A percentile compares a stretch with the other conserved stretches of the same genome.
Conservation (phyloP, 2,113 vertebrate genomes). For the Heterotilapia buettikoferi region DNA sequence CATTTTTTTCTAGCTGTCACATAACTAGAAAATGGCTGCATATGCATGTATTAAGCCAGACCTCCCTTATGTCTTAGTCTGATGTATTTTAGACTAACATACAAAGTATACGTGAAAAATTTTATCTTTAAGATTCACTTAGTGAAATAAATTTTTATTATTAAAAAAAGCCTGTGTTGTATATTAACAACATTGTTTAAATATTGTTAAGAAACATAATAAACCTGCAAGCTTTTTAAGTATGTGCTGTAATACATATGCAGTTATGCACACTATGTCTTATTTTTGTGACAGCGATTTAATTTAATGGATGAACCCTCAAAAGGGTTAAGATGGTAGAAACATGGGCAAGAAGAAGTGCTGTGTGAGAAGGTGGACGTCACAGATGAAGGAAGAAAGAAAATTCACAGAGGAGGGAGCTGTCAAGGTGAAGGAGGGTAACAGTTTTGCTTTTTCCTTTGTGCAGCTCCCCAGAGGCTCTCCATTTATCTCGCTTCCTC, state of each 20-base stretch:
- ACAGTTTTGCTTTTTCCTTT: not conserved
- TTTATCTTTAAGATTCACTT: not conserved
- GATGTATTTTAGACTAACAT: not conserved
- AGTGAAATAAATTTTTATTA: not conserved
- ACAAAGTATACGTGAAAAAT: not conserved
- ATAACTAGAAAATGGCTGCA: not conserved
- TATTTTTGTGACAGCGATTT: not conserved
- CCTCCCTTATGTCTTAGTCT: not conserved
- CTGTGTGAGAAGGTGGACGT: not conserved
- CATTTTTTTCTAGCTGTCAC: not conserved
- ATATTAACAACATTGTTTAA: not conserved
- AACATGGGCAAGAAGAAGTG: not conserved
- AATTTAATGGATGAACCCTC: not conserved
- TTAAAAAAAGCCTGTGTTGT: not conserved
- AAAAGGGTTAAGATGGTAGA: not conserved
- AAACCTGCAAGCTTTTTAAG: not conserved
- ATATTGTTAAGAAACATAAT: not conserved
- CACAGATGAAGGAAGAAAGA: not conserved
- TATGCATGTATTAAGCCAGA: not conserved
- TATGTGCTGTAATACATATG: not conserved
- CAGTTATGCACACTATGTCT: not conserved
- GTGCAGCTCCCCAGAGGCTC: not conserved
- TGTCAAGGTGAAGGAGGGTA: conserved; percentile 32
- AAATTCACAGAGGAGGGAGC: not conserved
- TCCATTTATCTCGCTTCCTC: not conserved